Percentiles rank a stretch among this genome's conserved stretches.
phyloP scores from a whole-genome alignment of 2,888 invertebrate genomes.

The Trisateles emortualis region DNA sequence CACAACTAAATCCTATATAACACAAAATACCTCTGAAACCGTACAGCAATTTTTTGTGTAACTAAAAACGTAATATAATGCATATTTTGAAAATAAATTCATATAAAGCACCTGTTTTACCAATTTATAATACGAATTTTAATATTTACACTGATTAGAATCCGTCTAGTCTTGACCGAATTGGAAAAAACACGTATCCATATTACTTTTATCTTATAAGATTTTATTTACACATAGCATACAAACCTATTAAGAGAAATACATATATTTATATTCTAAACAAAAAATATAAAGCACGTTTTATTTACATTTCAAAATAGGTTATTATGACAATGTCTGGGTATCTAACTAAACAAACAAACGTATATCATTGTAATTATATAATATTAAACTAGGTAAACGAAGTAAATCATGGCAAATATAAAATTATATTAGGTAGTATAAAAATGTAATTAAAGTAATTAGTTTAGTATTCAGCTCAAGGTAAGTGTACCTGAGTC shows the following conservation, averaged over 20 bases:
- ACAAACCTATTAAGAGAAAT: neutral
- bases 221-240: too few relatives aligned
- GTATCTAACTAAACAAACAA: neutral
- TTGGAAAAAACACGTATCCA: too few relatives aligned
- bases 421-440: slow-evolving; percentile 20
- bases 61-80: too few relatives aligned
- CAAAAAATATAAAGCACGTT: neutral
- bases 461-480: slow-evolving; percentile 33
- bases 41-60: too few relatives aligned
- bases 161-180: too few relatives aligned
- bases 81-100: too few relatives aligned
- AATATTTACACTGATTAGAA: too few relatives aligned
- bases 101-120: too few relatives aligned
- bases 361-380: neutral
- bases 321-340: neutral
- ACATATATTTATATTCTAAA: neutral
- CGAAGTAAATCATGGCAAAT: slow-evolving; percentile 18
- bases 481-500: slow-evolving; percentile 33
- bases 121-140: too few relatives aligned
- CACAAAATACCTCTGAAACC: too few relatives aligned
- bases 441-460: slow-evolving; percentile 8
- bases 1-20: too few relatives aligned
- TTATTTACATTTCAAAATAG: neutral
- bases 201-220: too few relatives aligned
- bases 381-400: neutral